A percentile compares a stretch with the other conserved stretches of the same genome.
Conservation (phyloP, 2,797 vertebrate genomes). For the Pantherophis vulpinus region DNA sequence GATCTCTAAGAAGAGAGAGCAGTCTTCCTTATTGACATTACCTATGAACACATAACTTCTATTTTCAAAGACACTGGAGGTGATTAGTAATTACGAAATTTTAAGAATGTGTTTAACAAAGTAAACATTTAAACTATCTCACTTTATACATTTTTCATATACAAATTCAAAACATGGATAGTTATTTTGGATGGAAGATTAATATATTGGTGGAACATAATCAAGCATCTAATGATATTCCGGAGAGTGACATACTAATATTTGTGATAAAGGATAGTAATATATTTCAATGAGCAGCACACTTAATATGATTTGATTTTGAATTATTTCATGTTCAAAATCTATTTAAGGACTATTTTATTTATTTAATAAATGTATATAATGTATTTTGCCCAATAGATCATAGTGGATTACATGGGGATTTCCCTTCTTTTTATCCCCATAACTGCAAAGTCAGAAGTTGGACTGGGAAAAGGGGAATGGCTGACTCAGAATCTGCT, state of each 20-base stretch:
- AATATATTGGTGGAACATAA: neutral
- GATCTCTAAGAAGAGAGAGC: neutral
- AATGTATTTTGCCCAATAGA: neutral
- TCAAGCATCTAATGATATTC: neutral
- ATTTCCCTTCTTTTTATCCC: neutral
- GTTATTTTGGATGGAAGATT: neutral
- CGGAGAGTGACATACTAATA: neutral
- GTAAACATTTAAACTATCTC: neutral
- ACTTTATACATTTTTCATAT: neutral
- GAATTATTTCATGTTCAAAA: neutral
- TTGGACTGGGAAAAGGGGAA: neutral
- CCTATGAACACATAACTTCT: conserved; percentile 5
- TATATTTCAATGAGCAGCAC: neutral
- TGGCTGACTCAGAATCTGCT: neutral
- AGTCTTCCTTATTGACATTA: conserved; percentile 8
- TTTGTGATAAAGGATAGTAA: neutral
- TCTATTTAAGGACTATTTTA: neutral
- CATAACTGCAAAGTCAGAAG: neutral
- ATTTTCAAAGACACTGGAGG: conserved; percentile 1
- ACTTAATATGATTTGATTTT: neutral
- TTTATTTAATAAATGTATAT: neutral
- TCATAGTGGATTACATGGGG: neutral
- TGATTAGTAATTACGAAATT: neutral
- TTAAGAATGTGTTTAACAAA: conserved; percentile 5
- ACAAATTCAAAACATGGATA: neutral